Evolutionary conservation across 2,113 vertebrate species (phyloP).

Genomic region (Pomatorhinus ruficollis): DNA sequence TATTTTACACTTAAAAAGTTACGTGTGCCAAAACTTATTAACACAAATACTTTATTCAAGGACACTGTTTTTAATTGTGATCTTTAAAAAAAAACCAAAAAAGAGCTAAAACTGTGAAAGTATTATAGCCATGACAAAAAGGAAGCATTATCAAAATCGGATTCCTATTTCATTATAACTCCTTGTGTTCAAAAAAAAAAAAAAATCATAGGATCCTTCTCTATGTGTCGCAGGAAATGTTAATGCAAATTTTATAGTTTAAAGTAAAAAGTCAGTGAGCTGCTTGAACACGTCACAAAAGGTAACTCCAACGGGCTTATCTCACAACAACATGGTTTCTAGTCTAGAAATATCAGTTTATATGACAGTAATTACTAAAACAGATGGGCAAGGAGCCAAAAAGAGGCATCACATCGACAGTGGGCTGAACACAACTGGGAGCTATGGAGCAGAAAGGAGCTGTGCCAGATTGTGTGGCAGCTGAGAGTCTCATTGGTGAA

Average conservation of each 20-base stretch:
- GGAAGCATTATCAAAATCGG: not conserved
- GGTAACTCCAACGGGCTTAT: not conserved
- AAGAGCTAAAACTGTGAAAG: not conserved
- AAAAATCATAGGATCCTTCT: not conserved
- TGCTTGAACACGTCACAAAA: not conserved
- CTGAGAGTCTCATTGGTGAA: constrained; percentile 61
- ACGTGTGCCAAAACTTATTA: not conserved
- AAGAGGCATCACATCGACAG: constrained; percentile 35
- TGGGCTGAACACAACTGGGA: constrained; percentile 48
- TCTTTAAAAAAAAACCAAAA: not conserved
- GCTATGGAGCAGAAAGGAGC: constrained; percentile 61
- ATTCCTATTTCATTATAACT: not conserved
- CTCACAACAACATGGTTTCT: constrained; percentile 18
- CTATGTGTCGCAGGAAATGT: not conserved
- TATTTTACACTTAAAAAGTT: not conserved
- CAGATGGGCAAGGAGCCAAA: constrained; percentile 68
- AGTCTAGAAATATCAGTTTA: constrained; percentile 60
- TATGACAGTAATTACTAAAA: constrained; percentile 68
- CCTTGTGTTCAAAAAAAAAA: not conserved
- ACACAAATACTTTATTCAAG: constrained; percentile 1
- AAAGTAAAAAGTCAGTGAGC: not conserved
- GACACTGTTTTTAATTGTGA: not conserved
- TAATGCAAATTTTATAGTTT: not conserved
- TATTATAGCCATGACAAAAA: not conserved
- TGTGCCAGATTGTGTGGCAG: constrained; percentile 66